These are phyloP conservation scores for Pristionchus arcanus DNA, from an alignment of 2,888 invertebrate genomes.

Conservation along the genomic window DNA sequence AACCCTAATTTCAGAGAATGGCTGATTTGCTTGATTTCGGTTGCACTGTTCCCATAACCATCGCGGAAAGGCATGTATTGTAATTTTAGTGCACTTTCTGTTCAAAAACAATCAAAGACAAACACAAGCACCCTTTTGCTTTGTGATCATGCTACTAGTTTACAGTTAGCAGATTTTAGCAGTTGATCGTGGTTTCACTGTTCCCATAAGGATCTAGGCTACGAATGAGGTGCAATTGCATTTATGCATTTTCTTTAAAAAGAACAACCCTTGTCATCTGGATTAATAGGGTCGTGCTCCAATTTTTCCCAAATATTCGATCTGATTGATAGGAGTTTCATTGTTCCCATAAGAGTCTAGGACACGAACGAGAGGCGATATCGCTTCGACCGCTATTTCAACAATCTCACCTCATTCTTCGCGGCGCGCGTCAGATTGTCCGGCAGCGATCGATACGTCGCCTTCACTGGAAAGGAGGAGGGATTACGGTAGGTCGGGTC, in stretches of 20 bases:
- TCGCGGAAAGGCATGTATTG: not conserved
- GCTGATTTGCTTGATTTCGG: not conserved
- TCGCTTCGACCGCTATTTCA: too few species aligned
- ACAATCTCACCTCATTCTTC: not conserved
- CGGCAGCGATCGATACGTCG: constrained; percentile 54
- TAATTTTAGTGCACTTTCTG: not conserved
- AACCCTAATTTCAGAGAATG: not conserved
- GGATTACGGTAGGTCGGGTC: not conserved
- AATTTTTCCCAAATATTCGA: too few species aligned
- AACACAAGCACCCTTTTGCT: not conserved
- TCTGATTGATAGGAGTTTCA: not conserved
- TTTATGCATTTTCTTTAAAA: too few species aligned
- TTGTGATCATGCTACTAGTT: too few species aligned
- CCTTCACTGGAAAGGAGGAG: constrained; percentile 62
- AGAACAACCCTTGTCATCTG: not conserved
- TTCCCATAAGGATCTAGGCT: too few species aligned
- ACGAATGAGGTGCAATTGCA: too few species aligned
- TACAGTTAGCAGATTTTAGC: too few species aligned
- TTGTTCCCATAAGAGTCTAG: not conserved
- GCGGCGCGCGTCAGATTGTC: constrained; percentile 38
- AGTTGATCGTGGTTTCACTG: too few species aligned
- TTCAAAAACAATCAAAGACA: not conserved
- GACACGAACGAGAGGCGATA: not conserved
- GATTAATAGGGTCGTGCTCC: not conserved
- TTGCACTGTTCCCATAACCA: not conserved